Base-by-base conservation (phyloP, 2,113 vertebrate species). In the Tachuris rubrigastra region DNA sequence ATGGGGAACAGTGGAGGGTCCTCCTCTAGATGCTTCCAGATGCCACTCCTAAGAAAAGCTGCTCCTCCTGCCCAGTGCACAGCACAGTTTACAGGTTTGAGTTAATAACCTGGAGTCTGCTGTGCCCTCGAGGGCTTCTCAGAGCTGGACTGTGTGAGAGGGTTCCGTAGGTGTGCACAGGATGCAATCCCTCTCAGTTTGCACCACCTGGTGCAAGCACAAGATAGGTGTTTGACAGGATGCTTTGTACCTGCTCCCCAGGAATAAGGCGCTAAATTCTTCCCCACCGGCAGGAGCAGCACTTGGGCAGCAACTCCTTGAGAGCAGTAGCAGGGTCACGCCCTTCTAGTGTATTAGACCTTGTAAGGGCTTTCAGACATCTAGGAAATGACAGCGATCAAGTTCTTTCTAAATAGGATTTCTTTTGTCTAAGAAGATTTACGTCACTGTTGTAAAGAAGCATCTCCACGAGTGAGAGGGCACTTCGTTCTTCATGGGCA, bases 111-210 rank as follows among this genome's bases (percentile, higher is more conserved):
- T 55, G 80, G 52, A 31, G 69, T 19, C 33, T 0, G 0, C 53
- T 42, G 66, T 85, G 30, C 58, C 20, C 19, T 60, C 31, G 4
- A 20, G 46, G 44, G 47, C 44, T 77, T 67, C n/a, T 14, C 1
- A 2, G 60, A 8, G 2, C 4, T 6, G 41, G 58, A 10, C 31
- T 3, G 9, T 5, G 39, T 4, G 3, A 50, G 60, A 83, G 31
- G 0, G 0, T 76, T 55, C 15, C 0, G 2, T 28, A 73, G n/a
- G 52, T 39, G n/a, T 50, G 42, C 69, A 14, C 5, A 24, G 25
- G 46, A 58, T 50, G 41, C 87, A 39, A 65, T 4, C 67, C 52
- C 80, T 85, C 73, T 71, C 35, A 9, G 31, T 25, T 25, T 21
- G 68, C 41, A 85, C 31, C 63, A 14, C 63, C 66, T 35, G 60